Evolutionary conservation across 1,140 invertebrate species (phyloP), one percentile per base, ranked within the genome.

Genomic region (Lepidurus apus): DNA sequence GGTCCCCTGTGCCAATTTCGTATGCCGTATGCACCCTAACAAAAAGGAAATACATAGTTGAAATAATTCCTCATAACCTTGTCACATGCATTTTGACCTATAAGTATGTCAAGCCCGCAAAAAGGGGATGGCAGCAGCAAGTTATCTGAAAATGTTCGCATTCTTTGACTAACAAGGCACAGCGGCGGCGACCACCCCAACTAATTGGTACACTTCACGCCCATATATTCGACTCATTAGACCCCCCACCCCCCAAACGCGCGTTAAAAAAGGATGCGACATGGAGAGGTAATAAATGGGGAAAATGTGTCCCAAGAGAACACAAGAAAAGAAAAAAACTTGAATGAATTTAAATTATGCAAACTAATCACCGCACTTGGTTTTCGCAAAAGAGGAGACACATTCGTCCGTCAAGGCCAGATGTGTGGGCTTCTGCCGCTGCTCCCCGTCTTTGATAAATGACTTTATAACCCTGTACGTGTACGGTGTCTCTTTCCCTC

Each of bases 181-280:
- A 65, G 53, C 53, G 53, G 53, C 21, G 53, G 17, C 53, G 53
- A 65, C 53, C 53, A 65, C 53, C 53, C 53, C 17, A 65, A 65
- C 53, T 65, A 65, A 65, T 65, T 65, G 53, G 53, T 65, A 17
- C 53, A 65, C 53, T 65, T 65, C 53, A 65, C 53, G 53, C 53
- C 53, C 53, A 21, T 65, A 13, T 65, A 65, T 65, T 65, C 13
- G 21, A 13, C 53, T 65, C 17, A 65, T 65, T 65, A 65, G 53
- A n/a, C 13, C 53, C 6, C 47, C 47, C n/a, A 26, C 26, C 26
- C 26, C 34, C 34, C 34, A 34, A 34, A 34, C 34, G 34, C 34
- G 34, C 34, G 34, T 34, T 17, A 7, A 21, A 65, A 65, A 65
- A 21, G 53, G 53, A 65, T n/a, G 4, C 17, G 53, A 65, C 5